Evolutionary conservation across 2,797 vertebrate species (phyloP).

Genomic region (Darevskia nairensis): DNA sequence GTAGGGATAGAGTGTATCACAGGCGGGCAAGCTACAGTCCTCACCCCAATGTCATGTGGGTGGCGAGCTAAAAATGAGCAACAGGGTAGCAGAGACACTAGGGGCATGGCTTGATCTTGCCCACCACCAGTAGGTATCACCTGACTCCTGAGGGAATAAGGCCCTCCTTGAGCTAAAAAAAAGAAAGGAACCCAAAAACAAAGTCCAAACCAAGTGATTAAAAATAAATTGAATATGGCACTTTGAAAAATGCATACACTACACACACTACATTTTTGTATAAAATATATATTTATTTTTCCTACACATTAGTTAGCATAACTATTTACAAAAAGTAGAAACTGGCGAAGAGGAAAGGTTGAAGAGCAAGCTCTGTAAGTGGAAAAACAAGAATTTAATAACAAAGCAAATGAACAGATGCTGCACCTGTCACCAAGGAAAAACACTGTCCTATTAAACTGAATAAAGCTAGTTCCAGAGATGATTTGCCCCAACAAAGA

Average conservation of each 20-base stretch:
- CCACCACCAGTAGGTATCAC: too few relatives aligned
- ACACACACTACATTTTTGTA: slow-evolving; percentile 11
- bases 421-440: not conserved
- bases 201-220: not conserved
- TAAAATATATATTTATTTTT: slow-evolving; percentile 63
- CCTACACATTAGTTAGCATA: slow-evolving; percentile 37
- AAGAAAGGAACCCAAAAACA: not conserved
- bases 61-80: too few relatives aligned
- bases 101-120: too few relatives aligned
- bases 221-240: not conserved
- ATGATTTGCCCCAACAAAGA: not conserved
- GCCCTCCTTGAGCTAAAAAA: too few relatives aligned
- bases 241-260: slow-evolving; percentile 11
- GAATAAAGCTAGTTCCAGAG: slow-evolving; percentile 8
- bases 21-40: too few relatives aligned
- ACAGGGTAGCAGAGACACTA: too few relatives aligned
- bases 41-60: too few relatives aligned
- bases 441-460: not conserved
- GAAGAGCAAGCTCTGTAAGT: slow-evolving; percentile 21
- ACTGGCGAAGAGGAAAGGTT: slow-evolving; percentile 15
- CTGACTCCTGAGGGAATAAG: too few relatives aligned
- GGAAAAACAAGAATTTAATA: not conserved
- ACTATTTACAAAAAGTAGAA: slow-evolving; percentile 55
- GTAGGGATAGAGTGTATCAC: too few relatives aligned
- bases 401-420: not conserved